phyloP scores from a whole-genome alignment of 2,888 invertebrate genomes.

The Drosophila multiciliata region DNA sequence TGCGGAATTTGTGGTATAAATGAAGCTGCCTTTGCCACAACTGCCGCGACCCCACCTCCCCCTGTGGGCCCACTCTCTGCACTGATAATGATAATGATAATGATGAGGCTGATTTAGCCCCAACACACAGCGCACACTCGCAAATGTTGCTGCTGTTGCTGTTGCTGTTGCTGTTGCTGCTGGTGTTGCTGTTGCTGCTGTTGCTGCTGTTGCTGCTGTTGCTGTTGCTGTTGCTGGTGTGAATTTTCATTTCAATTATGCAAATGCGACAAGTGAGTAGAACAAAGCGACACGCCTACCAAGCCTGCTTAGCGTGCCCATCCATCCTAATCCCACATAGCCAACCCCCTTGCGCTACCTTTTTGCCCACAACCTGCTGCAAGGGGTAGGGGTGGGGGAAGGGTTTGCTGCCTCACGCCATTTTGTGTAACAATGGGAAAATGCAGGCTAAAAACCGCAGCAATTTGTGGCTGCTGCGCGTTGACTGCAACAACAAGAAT shows the following conservation, averaged over 20 bases:
- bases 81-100: constrained; percentile 64
- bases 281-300: constrained; percentile 66
- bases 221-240: constrained; percentile 43
- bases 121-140: constrained; percentile 19
- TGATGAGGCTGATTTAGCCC: constrained; percentile 74
- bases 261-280: constrained; percentile 75
- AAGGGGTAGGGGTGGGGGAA: not conserved
- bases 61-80: not conserved
- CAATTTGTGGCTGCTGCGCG: constrained; percentile 71
- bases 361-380: constrained; percentile 1
- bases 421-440: constrained; percentile 76
- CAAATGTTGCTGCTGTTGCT: constrained; percentile 16
- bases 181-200: constrained; percentile 27
- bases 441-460: constrained; percentile 75
- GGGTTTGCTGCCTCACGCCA: constrained; percentile 56
- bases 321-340: not conserved
- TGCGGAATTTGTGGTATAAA: constrained; percentile 51
- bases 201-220: constrained; percentile 46
- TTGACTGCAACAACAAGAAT: constrained; percentile 34
- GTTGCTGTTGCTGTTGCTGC: constrained; percentile 23
- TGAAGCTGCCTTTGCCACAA: constrained; percentile 39
- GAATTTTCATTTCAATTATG: constrained; percentile 80
- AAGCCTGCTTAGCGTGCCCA: not conserved
- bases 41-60: not conserved
- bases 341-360: not conserved